phyloP scores from a whole-genome alignment of 2,888 invertebrate species.

The Coecobrya sp. region DNA sequence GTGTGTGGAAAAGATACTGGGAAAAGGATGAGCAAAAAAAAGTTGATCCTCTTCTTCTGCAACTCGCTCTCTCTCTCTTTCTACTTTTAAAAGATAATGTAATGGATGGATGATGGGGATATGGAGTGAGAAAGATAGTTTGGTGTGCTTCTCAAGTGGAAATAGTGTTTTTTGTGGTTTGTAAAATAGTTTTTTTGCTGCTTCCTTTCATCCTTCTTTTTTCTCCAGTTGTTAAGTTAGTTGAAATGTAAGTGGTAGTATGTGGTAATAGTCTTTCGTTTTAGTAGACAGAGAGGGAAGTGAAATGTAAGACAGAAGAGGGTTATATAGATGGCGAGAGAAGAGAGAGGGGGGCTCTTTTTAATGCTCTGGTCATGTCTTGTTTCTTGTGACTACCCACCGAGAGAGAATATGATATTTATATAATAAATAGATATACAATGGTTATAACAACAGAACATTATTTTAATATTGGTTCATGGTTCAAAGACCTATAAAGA shows the following conservation, averaged over 20 bases:
- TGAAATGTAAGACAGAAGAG: background rate
- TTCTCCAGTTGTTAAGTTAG: background rate
- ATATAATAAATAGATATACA: background rate
- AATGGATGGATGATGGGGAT: constrained; percentile 49
- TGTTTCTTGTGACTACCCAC: background rate
- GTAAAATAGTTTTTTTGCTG: constrained; percentile 29
- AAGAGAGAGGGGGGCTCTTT: background rate
- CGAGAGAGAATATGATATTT: background rate
- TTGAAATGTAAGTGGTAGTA: background rate
- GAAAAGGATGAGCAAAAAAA: constrained; percentile 31
- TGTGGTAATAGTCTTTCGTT: background rate
- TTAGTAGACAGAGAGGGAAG: background rate
- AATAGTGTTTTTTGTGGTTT: constrained; percentile 35
- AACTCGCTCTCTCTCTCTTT: background rate
- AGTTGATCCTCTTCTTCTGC: constrained; percentile 31
- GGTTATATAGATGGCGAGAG: background rate
- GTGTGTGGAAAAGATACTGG: background rate
- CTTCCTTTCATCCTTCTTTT: constrained; percentile 1
- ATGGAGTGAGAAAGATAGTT: constrained; percentile 17
- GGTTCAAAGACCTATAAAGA: constrained; percentile 68
- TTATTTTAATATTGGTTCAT: constrained; percentile 35
- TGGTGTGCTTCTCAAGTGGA: constrained; percentile 32
- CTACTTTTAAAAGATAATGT: background rate
- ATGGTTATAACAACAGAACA: background rate
- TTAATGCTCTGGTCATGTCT: background rate